Percentiles rank a stretch among this genome's conserved stretches.
Conservation (phyloP, 2,113 vertebrate genomes). For the Rhinopomastus cyanomelas region DNA sequence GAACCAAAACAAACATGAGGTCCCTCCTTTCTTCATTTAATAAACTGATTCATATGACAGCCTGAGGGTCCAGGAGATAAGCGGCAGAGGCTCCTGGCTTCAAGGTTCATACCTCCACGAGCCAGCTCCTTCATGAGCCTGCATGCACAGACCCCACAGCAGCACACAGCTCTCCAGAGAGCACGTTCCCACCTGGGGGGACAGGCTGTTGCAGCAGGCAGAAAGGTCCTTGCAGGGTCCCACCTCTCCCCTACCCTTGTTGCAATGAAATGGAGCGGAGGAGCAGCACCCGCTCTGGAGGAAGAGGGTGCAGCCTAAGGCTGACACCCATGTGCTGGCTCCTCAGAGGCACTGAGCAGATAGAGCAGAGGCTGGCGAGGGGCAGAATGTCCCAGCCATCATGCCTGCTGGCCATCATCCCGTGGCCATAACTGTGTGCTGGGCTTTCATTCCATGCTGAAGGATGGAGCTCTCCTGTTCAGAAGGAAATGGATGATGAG, state of each 20-base stretch:
- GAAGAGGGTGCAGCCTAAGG: background rate
- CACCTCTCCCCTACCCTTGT: background rate
- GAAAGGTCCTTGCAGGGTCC: background rate
- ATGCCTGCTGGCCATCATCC: rapidly evolving
- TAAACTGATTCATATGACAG: background rate
- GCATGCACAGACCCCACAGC: rapidly evolving
- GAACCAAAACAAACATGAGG: background rate
- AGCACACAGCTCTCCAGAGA: background rate
- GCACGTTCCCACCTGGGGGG: rapidly evolving
- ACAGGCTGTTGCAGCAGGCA: background rate
- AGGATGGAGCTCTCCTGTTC: background rate
- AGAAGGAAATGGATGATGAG: background rate
- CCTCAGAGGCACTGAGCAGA: background rate
- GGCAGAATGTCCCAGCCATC: background rate
- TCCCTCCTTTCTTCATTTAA: background rate
- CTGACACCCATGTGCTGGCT: rapidly evolving
- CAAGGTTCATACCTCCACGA: background rate
- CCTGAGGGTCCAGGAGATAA: background rate
- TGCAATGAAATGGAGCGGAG: background rate
- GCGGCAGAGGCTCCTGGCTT: background rate
- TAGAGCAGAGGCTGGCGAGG: background rate
- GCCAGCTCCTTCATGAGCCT: background rate
- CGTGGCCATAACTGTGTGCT: rapidly evolving
- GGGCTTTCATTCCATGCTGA: background rate
- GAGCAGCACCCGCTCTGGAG: background rate